phyloP scores from a whole-genome alignment of 2,797 vertebrate species.

The Acridotheres tristis region DNA sequence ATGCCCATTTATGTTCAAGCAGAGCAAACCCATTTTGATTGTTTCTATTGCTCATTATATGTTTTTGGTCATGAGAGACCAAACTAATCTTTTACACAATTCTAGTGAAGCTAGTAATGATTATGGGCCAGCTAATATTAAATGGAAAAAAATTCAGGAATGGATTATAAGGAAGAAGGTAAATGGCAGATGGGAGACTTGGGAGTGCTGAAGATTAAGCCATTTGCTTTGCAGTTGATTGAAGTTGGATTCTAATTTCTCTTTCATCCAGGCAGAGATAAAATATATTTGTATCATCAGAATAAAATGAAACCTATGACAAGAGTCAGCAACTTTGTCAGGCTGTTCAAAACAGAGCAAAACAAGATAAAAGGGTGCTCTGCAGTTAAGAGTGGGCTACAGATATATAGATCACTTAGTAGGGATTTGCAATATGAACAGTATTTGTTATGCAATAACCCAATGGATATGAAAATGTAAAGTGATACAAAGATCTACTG shows the following conservation, averaged over 20 bases:
- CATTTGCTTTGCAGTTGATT: slow-evolving; percentile 12
- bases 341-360: neutral
- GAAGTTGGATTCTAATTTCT: neutral
- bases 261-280: neutral
- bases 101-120: neutral
- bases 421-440: neutral
- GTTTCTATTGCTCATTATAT: neutral
- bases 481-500: neutral
- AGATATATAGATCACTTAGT: neutral
- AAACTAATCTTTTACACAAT: neutral
- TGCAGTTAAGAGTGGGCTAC: neutral
- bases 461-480: neutral
- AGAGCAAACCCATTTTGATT: neutral
- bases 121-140: neutral
- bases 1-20: neutral
- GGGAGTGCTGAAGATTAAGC: neutral
- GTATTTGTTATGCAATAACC: neutral
- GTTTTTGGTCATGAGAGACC: neutral
- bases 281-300: neutral
- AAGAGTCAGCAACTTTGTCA: neutral
- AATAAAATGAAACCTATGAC: neutral
- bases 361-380: neutral
- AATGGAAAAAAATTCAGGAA: neutral
- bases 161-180: neutral
- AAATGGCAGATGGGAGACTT: neutral